Base-by-base conservation (phyloP, 2,113 vertebrate species). In the Redunca redunca region DNA sequence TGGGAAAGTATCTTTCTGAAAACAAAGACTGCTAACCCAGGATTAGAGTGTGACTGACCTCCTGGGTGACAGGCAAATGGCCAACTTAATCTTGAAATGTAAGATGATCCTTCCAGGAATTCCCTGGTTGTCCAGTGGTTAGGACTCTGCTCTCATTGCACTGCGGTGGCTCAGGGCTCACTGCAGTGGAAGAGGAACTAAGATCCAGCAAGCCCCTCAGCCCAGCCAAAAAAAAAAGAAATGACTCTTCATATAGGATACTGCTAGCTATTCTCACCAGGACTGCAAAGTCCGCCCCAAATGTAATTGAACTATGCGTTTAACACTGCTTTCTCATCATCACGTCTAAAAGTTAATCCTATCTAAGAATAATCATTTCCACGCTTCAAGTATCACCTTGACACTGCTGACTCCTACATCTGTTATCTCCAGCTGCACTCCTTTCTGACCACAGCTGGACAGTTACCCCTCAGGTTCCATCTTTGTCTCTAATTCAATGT, bases 81-180 rank as follows among this genome's bases (percentile, higher is more conserved):
- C 10, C 17, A 23, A 1, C 21, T 7, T 16, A 2, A 15, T 12
- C 26, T 28, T 4, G 5, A 28, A 15, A 4, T 3, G 7, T 0
- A 3, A 13, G 26, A 17, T 3, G 48, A 30, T 16, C 55, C 36
- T 16, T 26, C 74, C 2, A 2, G 12, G 46, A 19, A 10, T 80
- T 50, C 46, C 77, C 77, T 11, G 46, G 46, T 48, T 10, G 77
- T 33, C 40, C 78, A 21, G 78, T 4, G 78, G 78, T 30, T 7
- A 81, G 1, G 15, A 50, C 26, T 17, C 46, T 10, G 26, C 46
- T 80, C 46, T 30, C 67, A 74, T 5, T 74, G 67, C 4, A 30
- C 43, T 48, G 43, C 8, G 1, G 15, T 3, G 46, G 46, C 15
- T 48, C 46, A 74, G 1, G 28, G 77, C 16, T 80, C 77, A 48